These are phyloP conservation scores for Acrocephalus scirpaceus DNA, from an alignment of 2,797 vertebrate species.

Conservation along the genomic window DNA sequence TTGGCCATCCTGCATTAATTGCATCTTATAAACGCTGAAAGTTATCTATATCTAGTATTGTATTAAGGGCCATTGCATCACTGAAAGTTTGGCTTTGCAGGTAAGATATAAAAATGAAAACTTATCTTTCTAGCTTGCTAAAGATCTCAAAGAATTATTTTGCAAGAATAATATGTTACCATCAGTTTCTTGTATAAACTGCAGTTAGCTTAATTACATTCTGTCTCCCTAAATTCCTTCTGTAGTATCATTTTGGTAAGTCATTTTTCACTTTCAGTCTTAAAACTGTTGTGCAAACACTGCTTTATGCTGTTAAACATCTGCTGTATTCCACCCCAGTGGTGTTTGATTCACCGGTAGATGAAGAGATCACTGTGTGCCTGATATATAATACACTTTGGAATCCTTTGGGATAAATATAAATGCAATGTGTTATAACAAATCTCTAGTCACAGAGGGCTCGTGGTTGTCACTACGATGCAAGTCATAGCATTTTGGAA, in stretches of 20 bases:
- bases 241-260: not conserved
- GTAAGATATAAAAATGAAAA: not conserved
- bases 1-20: not conserved
- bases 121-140: not conserved
- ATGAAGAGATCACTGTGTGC: not conserved
- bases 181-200: slow-evolving; percentile 20
- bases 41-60: not conserved
- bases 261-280: slow-evolving; percentile 36
- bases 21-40: not conserved
- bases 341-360: not conserved
- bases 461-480: not conserved
- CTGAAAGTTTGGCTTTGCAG: not conserved
- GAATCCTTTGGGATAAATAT: slow-evolving; percentile 14
- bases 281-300: slow-evolving; percentile 18
- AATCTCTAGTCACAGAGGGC: not conserved
- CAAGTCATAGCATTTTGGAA: not conserved
- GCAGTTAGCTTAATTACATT: slow-evolving; percentile 38
- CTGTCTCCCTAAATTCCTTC: slow-evolving; percentile 39
- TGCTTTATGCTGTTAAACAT: slow-evolving; percentile 34
- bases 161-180: not conserved
- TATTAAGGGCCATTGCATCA: not conserved
- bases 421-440: slow-evolving; percentile 9
- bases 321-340: slow-evolving; percentile 31
- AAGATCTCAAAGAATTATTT: not conserved
- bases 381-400: not conserved